phyloP scores from a whole-genome alignment of 2,113 vertebrate genomes.

The Cynoglossus semilaevis region DNA sequence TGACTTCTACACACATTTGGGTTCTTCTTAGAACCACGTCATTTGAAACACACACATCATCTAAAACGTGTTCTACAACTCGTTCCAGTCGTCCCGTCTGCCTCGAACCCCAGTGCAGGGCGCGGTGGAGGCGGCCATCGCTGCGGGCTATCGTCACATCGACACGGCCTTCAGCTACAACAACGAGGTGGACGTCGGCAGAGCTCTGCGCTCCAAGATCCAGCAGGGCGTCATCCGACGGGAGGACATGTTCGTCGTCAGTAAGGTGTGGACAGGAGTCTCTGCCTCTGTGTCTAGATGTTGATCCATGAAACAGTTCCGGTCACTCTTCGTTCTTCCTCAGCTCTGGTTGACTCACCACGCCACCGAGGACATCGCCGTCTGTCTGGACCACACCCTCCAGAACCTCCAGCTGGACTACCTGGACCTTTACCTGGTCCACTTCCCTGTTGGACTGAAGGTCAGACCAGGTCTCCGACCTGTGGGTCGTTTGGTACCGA shows the following conservation, averaged over 20 bases:
- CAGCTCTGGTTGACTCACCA: conserved; percentile 73
- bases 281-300: not conserved
- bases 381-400: conserved; percentile 71
- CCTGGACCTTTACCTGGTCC: conserved; percentile 78
- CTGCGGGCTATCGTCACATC: conserved; percentile 77
- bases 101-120: conserved; percentile 40
- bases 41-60: too few relatives aligned
- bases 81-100: conserved; percentile 33
- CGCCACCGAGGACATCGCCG: conserved; percentile 68
- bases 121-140: conserved; percentile 73
- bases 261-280: conserved; percentile 60
- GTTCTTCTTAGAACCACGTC: too few relatives aligned
- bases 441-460: conserved; percentile 76
- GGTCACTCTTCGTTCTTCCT: not conserved
- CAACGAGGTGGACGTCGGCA: conserved; percentile 72
- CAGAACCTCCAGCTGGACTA: conserved; percentile 73
- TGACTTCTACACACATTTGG: too few relatives aligned
- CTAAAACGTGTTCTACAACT: not conserved
- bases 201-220: conserved; percentile 71
- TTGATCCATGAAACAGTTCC: not conserved
- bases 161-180: conserved; percentile 71
- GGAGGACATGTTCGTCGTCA: conserved; percentile 77
- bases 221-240: conserved; percentile 72
- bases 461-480: conserved; percentile 26
- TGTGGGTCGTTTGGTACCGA: too few relatives aligned